Percentiles rank a stretch among this genome's conserved stretches.
Evolutionary conservation across 2,113 vertebrate genomes (phyloP).

Genomic region (Pluvianellus socialis): DNA sequence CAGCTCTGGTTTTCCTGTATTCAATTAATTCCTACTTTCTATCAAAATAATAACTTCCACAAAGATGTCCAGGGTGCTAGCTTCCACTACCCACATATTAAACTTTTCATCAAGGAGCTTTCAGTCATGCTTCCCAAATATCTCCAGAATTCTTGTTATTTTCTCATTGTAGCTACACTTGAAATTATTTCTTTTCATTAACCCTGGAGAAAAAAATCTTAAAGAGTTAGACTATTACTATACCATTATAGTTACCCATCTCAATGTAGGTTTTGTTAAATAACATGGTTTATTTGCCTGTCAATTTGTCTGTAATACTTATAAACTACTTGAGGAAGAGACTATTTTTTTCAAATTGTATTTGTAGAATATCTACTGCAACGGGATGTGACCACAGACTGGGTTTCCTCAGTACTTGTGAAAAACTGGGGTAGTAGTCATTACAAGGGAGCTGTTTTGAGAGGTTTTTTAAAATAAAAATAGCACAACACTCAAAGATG

Average conservation of each 20-base stretch:
- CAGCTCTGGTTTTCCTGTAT: not conserved
- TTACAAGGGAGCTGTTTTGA: not conserved
- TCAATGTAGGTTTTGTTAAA: not conserved
- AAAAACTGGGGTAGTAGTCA: not conserved
- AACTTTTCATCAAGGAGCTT: not conserved
- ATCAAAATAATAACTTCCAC: not conserved
- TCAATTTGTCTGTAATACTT: not conserved
- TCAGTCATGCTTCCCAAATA: not conserved
- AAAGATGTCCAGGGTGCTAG: not conserved
- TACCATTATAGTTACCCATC: not conserved
- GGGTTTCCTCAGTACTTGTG: not conserved
- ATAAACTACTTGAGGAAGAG: not conserved
- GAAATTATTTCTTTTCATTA: not conserved
- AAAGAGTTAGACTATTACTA: not conserved
- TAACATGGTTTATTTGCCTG: not conserved
- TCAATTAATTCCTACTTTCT: not conserved
- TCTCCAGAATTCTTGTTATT: not conserved
- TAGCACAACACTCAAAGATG: not conserved
- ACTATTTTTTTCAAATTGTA: not conserved
- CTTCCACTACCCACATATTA: not conserved
- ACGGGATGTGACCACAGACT: not conserved
- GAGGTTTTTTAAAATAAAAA: not conserved
- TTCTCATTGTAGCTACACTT: not conserved
- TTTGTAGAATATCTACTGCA: not conserved
- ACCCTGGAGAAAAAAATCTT: not conserved